These are phyloP conservation scores for Bradypodion ventrale DNA, from an alignment of 2,797 vertebrate species.

Conservation along the genomic window DNA sequence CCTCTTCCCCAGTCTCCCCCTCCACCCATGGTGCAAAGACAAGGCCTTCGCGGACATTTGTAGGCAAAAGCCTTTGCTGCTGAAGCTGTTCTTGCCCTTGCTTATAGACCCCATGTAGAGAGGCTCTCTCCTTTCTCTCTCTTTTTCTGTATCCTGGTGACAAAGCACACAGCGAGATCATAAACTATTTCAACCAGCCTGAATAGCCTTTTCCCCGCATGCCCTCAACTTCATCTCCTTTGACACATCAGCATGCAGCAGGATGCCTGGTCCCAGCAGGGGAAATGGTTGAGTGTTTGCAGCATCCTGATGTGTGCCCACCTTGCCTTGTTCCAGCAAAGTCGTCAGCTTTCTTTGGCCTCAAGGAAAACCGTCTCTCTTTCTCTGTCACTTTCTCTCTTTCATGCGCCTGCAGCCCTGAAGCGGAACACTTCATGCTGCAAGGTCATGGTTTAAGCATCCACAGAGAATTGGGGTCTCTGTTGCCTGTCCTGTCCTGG, in stretches of 20 bases:
- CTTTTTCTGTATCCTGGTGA: background rate
- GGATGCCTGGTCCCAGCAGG: background rate
- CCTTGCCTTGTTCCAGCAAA: slow-evolving; percentile 19
- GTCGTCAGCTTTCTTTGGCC: slow-evolving; percentile 5
- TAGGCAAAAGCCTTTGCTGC: rapidly evolving
- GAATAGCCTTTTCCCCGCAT: rapidly evolving
- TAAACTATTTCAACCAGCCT: rapidly evolving
- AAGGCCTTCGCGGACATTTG: background rate
- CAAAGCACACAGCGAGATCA: background rate
- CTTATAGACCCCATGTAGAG: background rate
- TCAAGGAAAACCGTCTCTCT: background rate
- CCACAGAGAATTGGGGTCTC: background rate
- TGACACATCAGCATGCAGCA: background rate
- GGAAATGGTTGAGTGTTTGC: background rate
- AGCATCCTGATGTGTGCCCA: background rate
- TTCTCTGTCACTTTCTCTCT: background rate
- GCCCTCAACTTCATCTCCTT: background rate
- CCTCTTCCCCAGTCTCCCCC: background rate
- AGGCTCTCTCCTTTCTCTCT: background rate
- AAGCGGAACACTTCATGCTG: background rate
- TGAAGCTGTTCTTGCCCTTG: background rate
- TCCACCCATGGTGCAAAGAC: too few species aligned
- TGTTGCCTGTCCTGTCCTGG: background rate
- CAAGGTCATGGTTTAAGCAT: background rate
- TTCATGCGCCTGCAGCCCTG: background rate